These are phyloP conservation scores for Gadus chalcogrammus DNA, from an alignment of 2,113 vertebrate species.

Conservation along the genomic window DNA sequence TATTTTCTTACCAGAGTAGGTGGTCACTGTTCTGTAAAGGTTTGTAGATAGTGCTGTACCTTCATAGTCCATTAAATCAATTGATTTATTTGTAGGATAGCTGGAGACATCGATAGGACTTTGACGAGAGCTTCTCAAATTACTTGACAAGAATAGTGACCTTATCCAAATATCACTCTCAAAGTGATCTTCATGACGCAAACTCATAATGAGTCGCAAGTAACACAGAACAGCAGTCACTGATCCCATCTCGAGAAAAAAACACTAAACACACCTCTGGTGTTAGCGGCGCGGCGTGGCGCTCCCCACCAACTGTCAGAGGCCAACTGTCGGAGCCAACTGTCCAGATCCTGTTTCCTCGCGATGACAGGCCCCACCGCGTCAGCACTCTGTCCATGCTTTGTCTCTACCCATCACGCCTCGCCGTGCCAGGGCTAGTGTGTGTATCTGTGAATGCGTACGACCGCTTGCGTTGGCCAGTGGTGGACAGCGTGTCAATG, in stretches of 20 bases:
- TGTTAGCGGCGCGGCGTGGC: constrained; percentile 29
- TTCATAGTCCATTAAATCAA: too few species aligned
- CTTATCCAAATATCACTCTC: too few species aligned
- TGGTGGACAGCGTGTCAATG: too few species aligned
- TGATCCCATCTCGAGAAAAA: constrained; percentile 1
- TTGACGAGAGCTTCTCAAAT: too few species aligned
- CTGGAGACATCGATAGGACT: not conserved
- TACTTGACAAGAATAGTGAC: too few species aligned
- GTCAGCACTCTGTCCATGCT: too few species aligned
- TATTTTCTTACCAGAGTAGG: too few species aligned
- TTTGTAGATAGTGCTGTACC: too few species aligned
- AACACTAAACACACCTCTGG: constrained; percentile 9
- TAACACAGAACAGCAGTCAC: constrained; percentile 40
- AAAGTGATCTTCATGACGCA: too few species aligned
- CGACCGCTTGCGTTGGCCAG: constrained; percentile 8
- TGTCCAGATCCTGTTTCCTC: constrained; percentile 24
- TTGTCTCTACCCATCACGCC: too few species aligned
- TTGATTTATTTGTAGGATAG: not conserved
- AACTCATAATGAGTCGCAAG: constrained; percentile 3
- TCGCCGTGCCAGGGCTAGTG: constrained; percentile 49
- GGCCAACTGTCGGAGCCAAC: constrained; percentile 54
- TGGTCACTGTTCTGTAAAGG: too few species aligned
- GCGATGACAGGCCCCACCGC: not conserved
- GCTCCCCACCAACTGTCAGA: constrained; percentile 50
- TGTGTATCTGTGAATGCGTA: constrained; percentile 27